Evolutionary conservation across 2,888 invertebrate species (phyloP).

Genomic region (Acrobasis suavella): DNA sequence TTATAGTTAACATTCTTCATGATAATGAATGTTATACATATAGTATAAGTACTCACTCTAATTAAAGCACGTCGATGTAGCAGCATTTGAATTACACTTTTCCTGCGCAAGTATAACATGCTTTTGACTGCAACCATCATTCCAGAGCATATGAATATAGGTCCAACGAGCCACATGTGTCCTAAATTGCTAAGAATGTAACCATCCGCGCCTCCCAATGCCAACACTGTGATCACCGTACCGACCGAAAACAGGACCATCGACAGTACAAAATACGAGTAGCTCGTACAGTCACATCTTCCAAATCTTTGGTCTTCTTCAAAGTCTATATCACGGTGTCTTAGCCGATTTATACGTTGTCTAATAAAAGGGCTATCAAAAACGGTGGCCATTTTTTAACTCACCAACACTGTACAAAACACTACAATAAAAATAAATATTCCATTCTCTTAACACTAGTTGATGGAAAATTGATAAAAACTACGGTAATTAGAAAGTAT

Average conservation of each 20-base stretch:
- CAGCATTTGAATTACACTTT: constrained; percentile 85
- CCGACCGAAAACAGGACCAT: constrained; percentile 84
- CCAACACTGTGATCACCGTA: constrained; percentile 84
- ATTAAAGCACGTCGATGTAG: constrained; percentile 84
- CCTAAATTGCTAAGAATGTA: constrained; percentile 84
- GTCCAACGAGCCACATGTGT: constrained; percentile 87
- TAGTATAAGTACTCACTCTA: constrained; percentile 68
- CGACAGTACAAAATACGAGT: constrained; percentile 84
- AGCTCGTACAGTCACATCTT: constrained; percentile 85
- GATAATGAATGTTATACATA: constrained; percentile 2
- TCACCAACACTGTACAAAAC: constrained; percentile 39
- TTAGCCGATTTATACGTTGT: constrained; percentile 82
- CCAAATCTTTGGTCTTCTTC: constrained; percentile 84
- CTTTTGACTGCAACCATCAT: constrained; percentile 87
- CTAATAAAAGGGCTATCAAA: constrained; percentile 84
- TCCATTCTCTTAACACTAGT: not conserved
- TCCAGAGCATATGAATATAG: constrained; percentile 86
- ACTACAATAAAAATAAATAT: constrained; percentile 37
- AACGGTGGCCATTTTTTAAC: constrained; percentile 82
- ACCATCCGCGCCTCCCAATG: constrained; percentile 83
- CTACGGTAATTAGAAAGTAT: constrained; percentile 39
- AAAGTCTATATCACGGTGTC: constrained; percentile 82
- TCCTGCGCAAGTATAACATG: constrained; percentile 84
- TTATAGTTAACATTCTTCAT: not conserved
- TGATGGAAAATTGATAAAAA: constrained; percentile 7